A percentile compares a stretch with the other conserved stretches of the same genome.
phyloP scores from a whole-genome alignment of 1,140 invertebrate genomes.

The Halictus rubicundus region DNA sequence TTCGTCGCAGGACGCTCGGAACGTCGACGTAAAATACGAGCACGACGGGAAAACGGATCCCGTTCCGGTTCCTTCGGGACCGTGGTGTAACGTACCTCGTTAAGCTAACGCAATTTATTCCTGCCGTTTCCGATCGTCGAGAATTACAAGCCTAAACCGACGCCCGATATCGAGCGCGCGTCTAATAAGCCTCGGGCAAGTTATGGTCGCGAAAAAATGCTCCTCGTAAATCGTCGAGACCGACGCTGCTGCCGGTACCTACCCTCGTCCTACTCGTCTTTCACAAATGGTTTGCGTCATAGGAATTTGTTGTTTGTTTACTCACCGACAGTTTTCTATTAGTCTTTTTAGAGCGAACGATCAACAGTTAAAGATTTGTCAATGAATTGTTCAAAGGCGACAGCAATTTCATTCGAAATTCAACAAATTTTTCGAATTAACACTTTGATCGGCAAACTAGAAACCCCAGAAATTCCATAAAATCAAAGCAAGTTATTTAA shows the following conservation, averaged over 20 bases:
- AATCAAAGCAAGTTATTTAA: too few species aligned
- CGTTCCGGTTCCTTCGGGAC: conserved; percentile 18
- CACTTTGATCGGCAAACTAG: too few species aligned
- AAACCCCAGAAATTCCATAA: too few species aligned
- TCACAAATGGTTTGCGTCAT: neutral
- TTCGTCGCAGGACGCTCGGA: neutral
- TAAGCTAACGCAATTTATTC: conserved; percentile 47
- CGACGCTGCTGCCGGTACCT: too few species aligned
- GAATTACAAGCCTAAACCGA: conserved; percentile 30
- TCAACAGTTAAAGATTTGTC: too few species aligned
- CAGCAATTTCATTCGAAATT: too few species aligned
- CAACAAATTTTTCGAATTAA: too few species aligned
- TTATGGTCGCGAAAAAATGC: neutral
- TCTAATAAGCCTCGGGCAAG: neutral
- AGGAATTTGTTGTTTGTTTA: too few species aligned
- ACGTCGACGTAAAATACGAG: conserved; percentile 43
- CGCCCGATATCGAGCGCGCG: neutral
- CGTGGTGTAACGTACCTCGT: conserved; percentile 42
- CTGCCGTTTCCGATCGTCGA: conserved; percentile 32
- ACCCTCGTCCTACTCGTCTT: neutral
- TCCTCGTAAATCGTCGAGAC: neutral
- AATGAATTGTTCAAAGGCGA: too few species aligned
- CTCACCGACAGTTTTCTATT: too few species aligned
- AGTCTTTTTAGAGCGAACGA: too few species aligned
- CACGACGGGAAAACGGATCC: conserved; percentile 5